Evolutionary conservation across 2,888 invertebrate genomes (phyloP).

Genomic region (Pegoplata infirma): DNA sequence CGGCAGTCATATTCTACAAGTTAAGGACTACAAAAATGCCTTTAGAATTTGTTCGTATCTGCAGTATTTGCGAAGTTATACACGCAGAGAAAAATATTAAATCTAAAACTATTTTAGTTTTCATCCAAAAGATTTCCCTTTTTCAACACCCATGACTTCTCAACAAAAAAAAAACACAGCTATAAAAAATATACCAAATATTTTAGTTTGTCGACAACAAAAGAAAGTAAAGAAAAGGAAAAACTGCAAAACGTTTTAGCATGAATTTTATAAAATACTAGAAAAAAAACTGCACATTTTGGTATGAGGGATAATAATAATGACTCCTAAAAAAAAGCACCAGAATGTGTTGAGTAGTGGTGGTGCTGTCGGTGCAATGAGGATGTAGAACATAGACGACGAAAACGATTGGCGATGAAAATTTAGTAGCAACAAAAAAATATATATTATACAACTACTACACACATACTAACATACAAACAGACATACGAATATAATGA

Average conservation of each 20-base stretch:
- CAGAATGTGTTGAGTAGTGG: constrained; percentile 13
- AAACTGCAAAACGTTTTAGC: constrained; percentile 22
- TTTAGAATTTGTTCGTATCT: too few species aligned
- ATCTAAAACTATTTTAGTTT: too few species aligned
- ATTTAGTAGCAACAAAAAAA: constrained; percentile 50
- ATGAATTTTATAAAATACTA: constrained; percentile 42
- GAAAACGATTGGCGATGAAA: constrained; percentile 57
- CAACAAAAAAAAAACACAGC: background rate
- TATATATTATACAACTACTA: constrained; percentile 11
- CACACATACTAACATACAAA: too few species aligned
- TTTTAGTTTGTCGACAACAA: constrained; percentile 39
- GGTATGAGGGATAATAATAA: constrained; percentile 44
- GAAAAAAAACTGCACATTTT: constrained; percentile 23
- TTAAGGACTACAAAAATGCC: too few species aligned
- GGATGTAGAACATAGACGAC: constrained; percentile 33
- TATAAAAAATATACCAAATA: constrained; percentile 34
- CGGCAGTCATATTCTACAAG: too few species aligned
- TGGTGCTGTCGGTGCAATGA: constrained; percentile 24
- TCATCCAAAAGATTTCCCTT: background rate
- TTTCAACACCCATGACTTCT: background rate
- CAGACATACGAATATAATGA: too few species aligned
- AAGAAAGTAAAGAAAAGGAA: constrained; percentile 6
- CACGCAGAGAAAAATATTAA: too few species aligned
- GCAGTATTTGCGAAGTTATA: too few species aligned
- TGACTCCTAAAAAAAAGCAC: constrained; percentile 31